Evolutionary conservation across 2,888 invertebrate species (phyloP).

Genomic region (Tholera decimalis): DNA sequence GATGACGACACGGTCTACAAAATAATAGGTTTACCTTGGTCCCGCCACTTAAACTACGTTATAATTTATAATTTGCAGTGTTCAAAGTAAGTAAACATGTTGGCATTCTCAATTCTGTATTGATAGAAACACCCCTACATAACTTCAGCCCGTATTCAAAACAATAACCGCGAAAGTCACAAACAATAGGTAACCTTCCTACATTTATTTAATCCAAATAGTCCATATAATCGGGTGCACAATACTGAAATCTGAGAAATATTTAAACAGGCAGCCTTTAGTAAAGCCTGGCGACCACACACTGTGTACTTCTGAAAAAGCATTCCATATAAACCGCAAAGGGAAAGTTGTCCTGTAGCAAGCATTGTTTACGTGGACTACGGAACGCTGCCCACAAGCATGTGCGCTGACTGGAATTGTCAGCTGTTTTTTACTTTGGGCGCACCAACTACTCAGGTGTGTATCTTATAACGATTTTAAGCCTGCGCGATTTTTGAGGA

Average conservation of each 20-base stretch:
- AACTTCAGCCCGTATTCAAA: slow-evolving; percentile 20
- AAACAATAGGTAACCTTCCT: slow-evolving; percentile 29
- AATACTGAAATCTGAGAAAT: slow-evolving; percentile 60
- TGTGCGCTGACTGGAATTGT: slow-evolving; percentile 53
- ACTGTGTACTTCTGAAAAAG: slow-evolving; percentile 67
- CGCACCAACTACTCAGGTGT: too few species aligned
- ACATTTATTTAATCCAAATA: slow-evolving; percentile 34
- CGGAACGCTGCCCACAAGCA: slow-evolving; percentile 40
- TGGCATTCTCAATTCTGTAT: background rate
- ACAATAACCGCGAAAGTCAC: slow-evolving; percentile 23
- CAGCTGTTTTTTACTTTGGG: background rate
- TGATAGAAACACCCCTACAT: background rate
- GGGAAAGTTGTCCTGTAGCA: slow-evolving; percentile 75
- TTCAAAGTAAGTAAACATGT: background rate
- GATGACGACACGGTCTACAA: too few species aligned
- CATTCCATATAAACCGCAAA: slow-evolving; percentile 77
- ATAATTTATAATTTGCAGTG: too few species aligned
- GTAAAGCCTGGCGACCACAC: slow-evolving; percentile 57
- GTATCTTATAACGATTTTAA: too few species aligned
- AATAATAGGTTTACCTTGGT: too few species aligned
- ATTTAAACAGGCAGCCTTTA: slow-evolving; percentile 55
- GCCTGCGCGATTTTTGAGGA: too few species aligned
- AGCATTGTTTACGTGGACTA: slow-evolving; percentile 83
- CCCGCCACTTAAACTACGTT: too few species aligned
- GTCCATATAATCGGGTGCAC: slow-evolving; percentile 41